Base-by-base conservation (phyloP, 2,113 vertebrate genomes). In the Agapornis roseicollis region DNA sequence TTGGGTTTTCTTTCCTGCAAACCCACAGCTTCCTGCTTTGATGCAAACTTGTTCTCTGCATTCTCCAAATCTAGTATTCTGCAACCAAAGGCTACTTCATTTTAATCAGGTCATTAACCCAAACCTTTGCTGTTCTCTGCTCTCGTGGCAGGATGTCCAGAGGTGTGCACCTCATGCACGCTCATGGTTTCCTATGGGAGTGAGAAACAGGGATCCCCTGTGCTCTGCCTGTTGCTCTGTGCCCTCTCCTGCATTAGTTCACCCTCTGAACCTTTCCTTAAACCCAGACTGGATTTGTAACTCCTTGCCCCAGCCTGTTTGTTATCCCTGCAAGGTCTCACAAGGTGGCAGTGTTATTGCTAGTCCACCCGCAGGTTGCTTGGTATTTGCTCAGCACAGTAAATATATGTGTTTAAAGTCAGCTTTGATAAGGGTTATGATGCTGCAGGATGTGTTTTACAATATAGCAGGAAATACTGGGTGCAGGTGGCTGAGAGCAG, bases 331-430 rank as follows among this genome's bases (percentile, higher is more conserved):
- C 27, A 3, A 71, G 88, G 85, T 92, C 89, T 94, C 92, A 92
- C 89, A 80, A 89, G 92, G 81, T 92, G 89, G 86, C 82, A 87
- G 68, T 94, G 78, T 95, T 87, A 77, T 80, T 83, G 73, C 82
- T 84, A 6, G n/a, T n/a, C 63, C 63, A 50, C 68, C 63, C 1
- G 37, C 9, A 18, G 24, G 37, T 71, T 71, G 63, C 72, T 70
- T 33, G 29, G 10, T 61, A 8, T 74, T 86, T 44, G 41, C 44
- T 82, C 49, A 39, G 63, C 58, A 6, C 52, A 13, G 58, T 22
- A 39, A 78, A 68, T 24, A 22, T 4, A 13, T 5, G 27, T 41
- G n/a, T 78, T 77, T n/a, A 24, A 60, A 58, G 60, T 53, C 71
- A 65, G 61, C 61, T 92, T 50, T 52, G 73, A 52, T 61, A 31